These are phyloP conservation scores for Syngnathus typhle DNA, from an alignment of 2,113 vertebrate species.

Conservation along the genomic window DNA sequence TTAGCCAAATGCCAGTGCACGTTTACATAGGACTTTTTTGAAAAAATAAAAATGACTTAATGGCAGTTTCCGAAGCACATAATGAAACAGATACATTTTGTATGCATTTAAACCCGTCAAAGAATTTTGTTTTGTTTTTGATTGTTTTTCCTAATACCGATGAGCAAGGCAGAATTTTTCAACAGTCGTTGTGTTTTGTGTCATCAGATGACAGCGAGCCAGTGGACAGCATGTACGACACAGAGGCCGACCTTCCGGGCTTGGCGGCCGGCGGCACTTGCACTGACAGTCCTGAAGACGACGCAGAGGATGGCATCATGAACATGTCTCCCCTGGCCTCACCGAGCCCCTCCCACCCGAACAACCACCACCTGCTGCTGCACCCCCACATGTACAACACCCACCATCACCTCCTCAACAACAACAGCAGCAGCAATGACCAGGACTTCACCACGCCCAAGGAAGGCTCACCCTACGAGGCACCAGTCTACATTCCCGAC, in stretches of 20 bases:
- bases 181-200: background rate
- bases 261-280: conserved; percentile 73
- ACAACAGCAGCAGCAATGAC: conserved; percentile 62
- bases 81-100: background rate
- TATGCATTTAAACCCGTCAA: background rate
- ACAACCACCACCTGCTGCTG: conserved; percentile 60
- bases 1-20: conserved; percentile 57
- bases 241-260: conserved; percentile 82
- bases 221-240: conserved; percentile 88
- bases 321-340: conserved; percentile 89
- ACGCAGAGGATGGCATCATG: conserved; percentile 83
- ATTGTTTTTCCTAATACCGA: no score
- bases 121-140: no score
- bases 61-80: background rate
- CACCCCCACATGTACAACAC: conserved; percentile 71
- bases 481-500: conserved; percentile 98
- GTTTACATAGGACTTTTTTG: conserved; percentile 62
- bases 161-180: background rate
- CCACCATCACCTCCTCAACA: conserved; percentile 75
- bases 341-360: conserved; percentile 74
- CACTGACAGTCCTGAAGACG: conserved; percentile 79
- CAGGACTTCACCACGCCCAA: conserved; percentile 98
- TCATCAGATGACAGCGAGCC: conserved; percentile 88
- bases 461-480: conserved; percentile 97
- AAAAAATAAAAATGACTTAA: background rate